Base-by-base conservation (phyloP, 2,888 invertebrate genomes). In the Antheraea assamensis region DNA sequence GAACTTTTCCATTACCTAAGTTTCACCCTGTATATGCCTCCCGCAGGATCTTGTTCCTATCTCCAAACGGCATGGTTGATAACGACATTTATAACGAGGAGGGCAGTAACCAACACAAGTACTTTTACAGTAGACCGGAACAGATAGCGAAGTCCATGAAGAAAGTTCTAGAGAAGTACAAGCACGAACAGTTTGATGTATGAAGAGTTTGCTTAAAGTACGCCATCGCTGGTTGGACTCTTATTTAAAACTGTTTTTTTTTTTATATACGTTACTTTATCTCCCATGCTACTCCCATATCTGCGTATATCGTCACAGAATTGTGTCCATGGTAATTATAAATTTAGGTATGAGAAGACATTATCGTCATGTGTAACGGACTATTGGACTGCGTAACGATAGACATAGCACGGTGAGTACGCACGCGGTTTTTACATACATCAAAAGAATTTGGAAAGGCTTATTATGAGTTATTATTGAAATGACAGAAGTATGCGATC, bases 41-140 rank as follows among this genome's bases (percentile, higher is more conserved):
- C 17, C 27, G 61, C 85, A 95, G 96, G 81, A 96, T 97, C 58
- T 87, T 97, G 42, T 97, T 97, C 86, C 89, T 96, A 74, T 94
- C 95, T 75, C 93, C 96, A 19, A 87, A 90, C 73, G 96, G 96
- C 0, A 80, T 88, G 27, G 93, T 96, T 0, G 94, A 95, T 81
- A 81, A 87, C 7, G 95, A 95, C 21, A 94, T 96, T 30, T 94
- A 88, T 79, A 96, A 96, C 85, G 95, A 95, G 80, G 92, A 94
- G 19, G 95, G 95, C 7, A 95, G 95, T 84, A 90, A 87, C 24
- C 94, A 96, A 73, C 95, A 96, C 82, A 95, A 95, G 77, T 96
- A 95, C 82, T 95, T 95, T 87, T 95, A 95, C 85, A 94, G 90
- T 77, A 88, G 86, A 80, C 92, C 95, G 1, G 90, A 92, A 73